These are phyloP conservation scores for Mesembrinibis cayennensis DNA, from an alignment of 2,113 vertebrate species.

Conservation along the genomic window DNA sequence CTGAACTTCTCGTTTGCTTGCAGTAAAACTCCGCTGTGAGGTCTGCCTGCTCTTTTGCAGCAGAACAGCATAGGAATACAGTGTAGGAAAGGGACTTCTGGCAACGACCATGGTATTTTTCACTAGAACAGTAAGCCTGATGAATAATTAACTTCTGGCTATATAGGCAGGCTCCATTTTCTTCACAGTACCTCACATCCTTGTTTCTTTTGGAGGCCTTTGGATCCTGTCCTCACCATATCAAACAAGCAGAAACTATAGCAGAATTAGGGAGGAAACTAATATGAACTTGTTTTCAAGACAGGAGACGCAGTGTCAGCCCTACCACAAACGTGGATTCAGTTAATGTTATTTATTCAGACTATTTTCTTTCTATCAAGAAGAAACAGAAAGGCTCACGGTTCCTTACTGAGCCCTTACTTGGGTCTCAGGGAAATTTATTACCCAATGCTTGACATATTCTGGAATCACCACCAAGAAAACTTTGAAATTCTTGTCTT, in stretches of 20 bases:
- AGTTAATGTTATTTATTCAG: background rate
- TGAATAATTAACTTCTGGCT: slow-evolving; percentile 40
- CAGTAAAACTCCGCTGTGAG: background rate
- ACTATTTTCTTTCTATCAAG: background rate
- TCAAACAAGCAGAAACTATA: background rate
- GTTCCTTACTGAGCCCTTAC: background rate
- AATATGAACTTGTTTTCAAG: background rate
- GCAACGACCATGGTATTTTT: background rate
- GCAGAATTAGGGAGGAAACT: background rate
- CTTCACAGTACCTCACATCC: background rate
- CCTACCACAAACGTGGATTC: background rate
- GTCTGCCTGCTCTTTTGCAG: background rate
- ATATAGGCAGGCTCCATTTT: background rate
- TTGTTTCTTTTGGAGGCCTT: background rate
- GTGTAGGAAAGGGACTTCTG: background rate
- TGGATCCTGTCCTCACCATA: background rate
- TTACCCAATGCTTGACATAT: background rate
- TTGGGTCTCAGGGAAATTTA: background rate
- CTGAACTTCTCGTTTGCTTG: background rate
- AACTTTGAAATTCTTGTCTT: background rate
- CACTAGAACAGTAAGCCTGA: background rate
- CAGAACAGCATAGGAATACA: background rate
- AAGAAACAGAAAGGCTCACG: background rate
- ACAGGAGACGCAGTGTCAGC: background rate
- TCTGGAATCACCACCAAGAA: background rate